Conservation (phyloP, 2,888 invertebrate genomes). For the Acleris holmiana region DNA sequence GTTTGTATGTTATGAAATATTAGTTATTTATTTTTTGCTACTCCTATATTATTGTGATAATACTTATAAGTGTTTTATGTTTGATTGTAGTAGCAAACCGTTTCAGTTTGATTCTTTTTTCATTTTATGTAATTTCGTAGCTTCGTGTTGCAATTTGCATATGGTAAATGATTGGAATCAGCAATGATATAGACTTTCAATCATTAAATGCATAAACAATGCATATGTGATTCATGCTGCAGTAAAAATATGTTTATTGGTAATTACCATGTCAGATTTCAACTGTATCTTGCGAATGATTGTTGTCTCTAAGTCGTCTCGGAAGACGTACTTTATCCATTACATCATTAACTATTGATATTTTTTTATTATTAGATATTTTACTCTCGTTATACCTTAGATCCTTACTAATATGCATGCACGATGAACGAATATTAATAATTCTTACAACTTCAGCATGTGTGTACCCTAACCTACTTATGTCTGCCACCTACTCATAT, state of each 20-base stretch:
- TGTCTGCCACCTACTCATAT: slow-evolving; percentile 16
- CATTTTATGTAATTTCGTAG: slow-evolving; percentile 50
- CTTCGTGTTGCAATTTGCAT: slow-evolving; percentile 55
- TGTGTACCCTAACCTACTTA: slow-evolving; percentile 41
- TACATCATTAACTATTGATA: slow-evolving; percentile 33
- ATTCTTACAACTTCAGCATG: slow-evolving; percentile 45
- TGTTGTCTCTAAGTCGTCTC: slow-evolving; percentile 42
- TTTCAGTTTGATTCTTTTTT: slow-evolving; percentile 46
- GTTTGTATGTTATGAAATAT: slow-evolving; percentile 52
- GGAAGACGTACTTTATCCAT: slow-evolving; percentile 46
- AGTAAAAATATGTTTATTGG: background rate
- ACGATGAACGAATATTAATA: slow-evolving; percentile 43
- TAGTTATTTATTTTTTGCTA: slow-evolving; percentile 67
- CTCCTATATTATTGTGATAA: slow-evolving; percentile 57
- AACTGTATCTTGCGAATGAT: slow-evolving; percentile 43
- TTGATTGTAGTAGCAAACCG: slow-evolving; percentile 59
- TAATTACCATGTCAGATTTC: slow-evolving; percentile 44
- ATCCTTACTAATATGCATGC: slow-evolving; percentile 59
- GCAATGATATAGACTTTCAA: slow-evolving; percentile 56
- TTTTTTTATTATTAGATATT: slow-evolving; percentile 43
- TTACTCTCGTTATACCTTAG: slow-evolving; percentile 42
- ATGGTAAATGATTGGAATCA: slow-evolving; percentile 50
- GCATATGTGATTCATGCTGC: background rate
- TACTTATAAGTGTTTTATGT: slow-evolving; percentile 59
- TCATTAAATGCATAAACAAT: slow-evolving; percentile 54